These are phyloP conservation scores for Melanotaenia boesemani DNA, from an alignment of 2,797 vertebrate genomes.

Conservation along the genomic window DNA sequence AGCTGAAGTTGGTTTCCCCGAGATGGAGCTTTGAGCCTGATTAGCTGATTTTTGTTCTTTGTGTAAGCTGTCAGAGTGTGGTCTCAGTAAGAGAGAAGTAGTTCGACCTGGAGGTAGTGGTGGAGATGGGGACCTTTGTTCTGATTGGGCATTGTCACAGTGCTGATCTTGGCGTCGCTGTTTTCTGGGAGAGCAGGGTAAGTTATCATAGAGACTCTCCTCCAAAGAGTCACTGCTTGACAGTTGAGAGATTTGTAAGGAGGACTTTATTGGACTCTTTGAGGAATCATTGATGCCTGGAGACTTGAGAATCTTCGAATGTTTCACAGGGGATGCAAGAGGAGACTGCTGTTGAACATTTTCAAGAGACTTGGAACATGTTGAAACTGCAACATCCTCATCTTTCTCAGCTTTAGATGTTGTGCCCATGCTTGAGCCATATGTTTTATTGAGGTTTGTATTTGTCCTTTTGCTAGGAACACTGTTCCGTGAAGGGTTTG, in stretches of 20 bases:
- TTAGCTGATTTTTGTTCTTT: conserved; percentile 61
- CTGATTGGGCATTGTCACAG: conserved; percentile 60
- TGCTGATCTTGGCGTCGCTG: conserved; percentile 80
- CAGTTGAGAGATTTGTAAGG: conserved; percentile 66
- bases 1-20: conserved; percentile 61
- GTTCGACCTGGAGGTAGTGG: conserved; percentile 86
- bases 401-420: conserved; percentile 78
- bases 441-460: conserved; percentile 82
- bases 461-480: conserved; percentile 78
- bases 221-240: conserved; percentile 62
- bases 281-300: conserved; percentile 68
- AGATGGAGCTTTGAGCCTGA: conserved; percentile 61
- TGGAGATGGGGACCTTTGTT: conserved; percentile 78
- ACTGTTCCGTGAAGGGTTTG: conserved; percentile 66
- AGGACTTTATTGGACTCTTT: conserved; percentile 77
- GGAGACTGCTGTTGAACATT: conserved; percentile 74
- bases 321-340: conserved; percentile 80
- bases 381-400: conserved; percentile 30
- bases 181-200: conserved; percentile 77
- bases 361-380: conserved; percentile 70
- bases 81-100: conserved; percentile 85
- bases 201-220: conserved; percentile 78
- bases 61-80: conserved; percentile 74
- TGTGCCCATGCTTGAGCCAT: conserved; percentile 80
- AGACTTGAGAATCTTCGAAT: conserved; percentile 79